Evolutionary conservation across 2,113 vertebrate genomes (phyloP).

Genomic region (Perca schrenkii): DNA sequence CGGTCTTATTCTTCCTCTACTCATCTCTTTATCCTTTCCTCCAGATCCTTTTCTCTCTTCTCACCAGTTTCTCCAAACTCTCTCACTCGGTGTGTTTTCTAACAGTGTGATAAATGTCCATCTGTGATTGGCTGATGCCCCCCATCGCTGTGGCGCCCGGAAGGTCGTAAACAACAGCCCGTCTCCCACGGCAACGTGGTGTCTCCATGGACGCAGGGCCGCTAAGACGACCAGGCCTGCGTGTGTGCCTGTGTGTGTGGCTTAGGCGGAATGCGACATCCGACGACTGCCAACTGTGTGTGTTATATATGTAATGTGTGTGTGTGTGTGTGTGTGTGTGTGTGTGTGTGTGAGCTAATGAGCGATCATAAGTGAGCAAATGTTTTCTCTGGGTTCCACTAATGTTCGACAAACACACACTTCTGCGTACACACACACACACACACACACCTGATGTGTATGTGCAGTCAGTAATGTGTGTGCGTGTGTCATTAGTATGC

Average conservation of each 20-base stretch:
- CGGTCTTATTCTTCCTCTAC: not conserved
- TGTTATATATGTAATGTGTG: constrained; percentile 30
- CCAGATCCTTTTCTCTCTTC: not conserved
- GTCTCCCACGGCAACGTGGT: constrained; percentile 78
- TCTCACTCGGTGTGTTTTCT: constrained; percentile 43
- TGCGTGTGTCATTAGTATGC: constrained; percentile 81
- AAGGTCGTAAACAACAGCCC: constrained; percentile 81
- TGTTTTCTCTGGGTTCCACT: constrained; percentile 79
- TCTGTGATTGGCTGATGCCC: constrained; percentile 79
- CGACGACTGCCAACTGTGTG: constrained; percentile 64
- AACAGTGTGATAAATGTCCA: constrained; percentile 79
- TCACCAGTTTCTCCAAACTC: not conserved
- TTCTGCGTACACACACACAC: not conserved
- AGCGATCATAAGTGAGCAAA: constrained; percentile 81
- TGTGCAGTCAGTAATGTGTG: constrained; percentile 49
- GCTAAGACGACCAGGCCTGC: constrained; percentile 66
- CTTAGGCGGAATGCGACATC: constrained; percentile 61
- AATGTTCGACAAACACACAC: constrained; percentile 76
- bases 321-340: constrained; percentile 15
- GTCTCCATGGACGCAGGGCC: constrained; percentile 80
- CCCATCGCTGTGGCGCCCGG: constrained; percentile 76
- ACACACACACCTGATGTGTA: constrained; percentile 30
- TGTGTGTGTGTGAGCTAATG: constrained; percentile 58
- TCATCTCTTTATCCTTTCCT: not conserved
- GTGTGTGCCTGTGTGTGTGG: constrained; percentile 60